These are phyloP conservation scores for Aurelia sp. DNA, from an alignment of 30 jellyfish, hydroid and myxozoan species.

Conservation along the genomic window DNA sequence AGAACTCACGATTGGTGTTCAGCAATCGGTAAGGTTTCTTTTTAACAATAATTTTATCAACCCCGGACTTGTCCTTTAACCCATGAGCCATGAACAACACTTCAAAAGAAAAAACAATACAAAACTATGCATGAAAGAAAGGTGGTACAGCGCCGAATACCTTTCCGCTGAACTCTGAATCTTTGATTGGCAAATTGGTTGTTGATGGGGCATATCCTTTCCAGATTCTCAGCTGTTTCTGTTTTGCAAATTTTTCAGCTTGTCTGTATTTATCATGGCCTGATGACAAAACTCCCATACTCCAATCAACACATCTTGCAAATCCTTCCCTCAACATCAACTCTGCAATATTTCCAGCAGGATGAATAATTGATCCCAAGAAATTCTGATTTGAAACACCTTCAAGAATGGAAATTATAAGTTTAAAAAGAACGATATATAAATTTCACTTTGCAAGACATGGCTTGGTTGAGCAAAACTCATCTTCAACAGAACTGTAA, in stretches of 20 bases:
- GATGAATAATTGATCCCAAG: slow-evolving; percentile 86
- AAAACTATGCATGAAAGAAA: neutral
- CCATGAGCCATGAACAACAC: too few species aligned
- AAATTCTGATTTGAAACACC: slow-evolving; percentile 93
- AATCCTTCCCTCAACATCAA: slow-evolving; percentile 85
- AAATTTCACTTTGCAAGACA: too few species aligned
- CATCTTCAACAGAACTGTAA: too few species aligned
- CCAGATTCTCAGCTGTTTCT: slow-evolving; percentile 83
- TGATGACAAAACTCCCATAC: slow-evolving; percentile 84
- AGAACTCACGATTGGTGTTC: too few species aligned
- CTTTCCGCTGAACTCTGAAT: slow-evolving; percentile 80
- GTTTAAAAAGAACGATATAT: too few species aligned
- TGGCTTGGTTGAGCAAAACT: too few species aligned
- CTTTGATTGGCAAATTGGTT: slow-evolving; percentile 54
- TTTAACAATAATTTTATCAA: too few species aligned
- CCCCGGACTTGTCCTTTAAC: too few species aligned
- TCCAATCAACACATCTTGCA: slow-evolving; percentile 96
- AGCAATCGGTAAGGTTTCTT: too few species aligned
- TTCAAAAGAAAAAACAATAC: too few species aligned
- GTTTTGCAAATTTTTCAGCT: slow-evolving; percentile 91
- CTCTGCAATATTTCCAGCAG: slow-evolving; percentile 95
- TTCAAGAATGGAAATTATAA: slow-evolving; percentile 13
- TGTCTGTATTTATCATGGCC: slow-evolving; percentile 92
- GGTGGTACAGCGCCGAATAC: slow-evolving; percentile 13
- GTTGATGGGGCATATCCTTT: slow-evolving; percentile 73